Percentiles rank a stretch among this genome's conserved stretches.
Evolutionary conservation across 1,140 invertebrate genomes (phyloP).

Genomic region (Calliopsis andreniformis): DNA sequence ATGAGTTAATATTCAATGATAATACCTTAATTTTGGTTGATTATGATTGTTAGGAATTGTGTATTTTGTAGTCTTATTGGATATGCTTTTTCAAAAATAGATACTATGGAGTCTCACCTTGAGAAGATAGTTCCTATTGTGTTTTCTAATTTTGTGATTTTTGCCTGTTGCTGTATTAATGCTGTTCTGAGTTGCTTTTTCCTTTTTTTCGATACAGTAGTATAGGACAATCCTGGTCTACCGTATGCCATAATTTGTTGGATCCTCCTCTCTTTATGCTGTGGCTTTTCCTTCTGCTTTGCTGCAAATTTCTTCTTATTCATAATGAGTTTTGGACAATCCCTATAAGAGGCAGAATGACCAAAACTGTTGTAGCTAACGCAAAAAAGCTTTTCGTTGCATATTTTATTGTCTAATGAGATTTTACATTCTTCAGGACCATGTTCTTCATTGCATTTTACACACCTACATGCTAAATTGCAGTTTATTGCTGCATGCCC

Average conservation of each 20-base stretch:
- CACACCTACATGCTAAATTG: slow-evolving; percentile 47
- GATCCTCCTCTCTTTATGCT: not conserved
- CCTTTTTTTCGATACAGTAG: not conserved
- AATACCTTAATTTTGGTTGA: not conserved
- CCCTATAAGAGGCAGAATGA: slow-evolving; percentile 54
- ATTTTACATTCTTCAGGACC: slow-evolving; percentile 28
- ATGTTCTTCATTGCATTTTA: slow-evolving; percentile 39
- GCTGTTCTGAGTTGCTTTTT: not conserved
- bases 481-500: slow-evolving; percentile 44
- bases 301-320: not conserved
- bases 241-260: too few species aligned
- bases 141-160: too few species aligned
- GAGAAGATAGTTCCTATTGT: too few species aligned
- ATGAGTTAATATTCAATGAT: slow-evolving; percentile 46
- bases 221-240: not conserved
- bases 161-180: too few species aligned
- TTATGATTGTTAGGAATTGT: not conserved
- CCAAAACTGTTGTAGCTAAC: slow-evolving; percentile 41
- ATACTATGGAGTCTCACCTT: too few species aligned
- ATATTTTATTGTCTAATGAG: not conserved
- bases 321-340: slow-evolving; percentile 33
- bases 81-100: too few species aligned
- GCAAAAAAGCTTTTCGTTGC: slow-evolving; percentile 32
- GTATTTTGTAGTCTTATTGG: too few species aligned
- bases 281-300: not conserved